These are phyloP conservation scores for Eupithecia insigniata DNA, from an alignment of 2,888 invertebrate species.

Conservation along the genomic window DNA sequence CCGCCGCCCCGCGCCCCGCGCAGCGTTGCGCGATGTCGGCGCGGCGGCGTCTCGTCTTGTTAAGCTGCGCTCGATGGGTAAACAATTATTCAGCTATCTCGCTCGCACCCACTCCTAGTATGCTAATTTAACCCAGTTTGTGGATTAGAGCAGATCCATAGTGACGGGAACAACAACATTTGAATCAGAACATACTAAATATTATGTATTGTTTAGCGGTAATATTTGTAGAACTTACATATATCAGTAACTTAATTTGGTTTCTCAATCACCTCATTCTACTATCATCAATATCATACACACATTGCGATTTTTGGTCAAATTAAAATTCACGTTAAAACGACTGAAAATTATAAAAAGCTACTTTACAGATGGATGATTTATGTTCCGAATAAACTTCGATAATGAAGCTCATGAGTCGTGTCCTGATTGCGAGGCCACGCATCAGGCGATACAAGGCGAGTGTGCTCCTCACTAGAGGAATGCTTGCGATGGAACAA, in stretches of 20 bases:
- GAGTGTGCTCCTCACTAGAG: conserved; percentile 5
- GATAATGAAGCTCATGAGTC: not conserved
- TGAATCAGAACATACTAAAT: not conserved
- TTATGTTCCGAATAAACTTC: not conserved
- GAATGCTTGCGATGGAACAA: conserved; percentile 9
- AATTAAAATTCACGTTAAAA: not conserved
- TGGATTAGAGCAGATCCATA: conserved; percentile 37
- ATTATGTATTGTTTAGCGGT: not conserved
- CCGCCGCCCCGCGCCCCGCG: not conserved
- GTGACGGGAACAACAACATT: conserved; percentile 11
- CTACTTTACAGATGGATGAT: not conserved
- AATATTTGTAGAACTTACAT: not conserved
- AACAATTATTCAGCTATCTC: conserved; percentile 40
- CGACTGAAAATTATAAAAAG: not conserved
- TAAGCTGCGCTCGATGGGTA: conserved; percentile 40
- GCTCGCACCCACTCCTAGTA: conserved; percentile 31
- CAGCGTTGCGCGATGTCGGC: no score
- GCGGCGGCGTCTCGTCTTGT: conserved; percentile 39
- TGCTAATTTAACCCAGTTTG: conserved; percentile 42
- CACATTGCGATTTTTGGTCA: not conserved
- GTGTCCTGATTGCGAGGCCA: not conserved
- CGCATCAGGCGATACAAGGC: not conserved
- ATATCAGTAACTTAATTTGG: not conserved
- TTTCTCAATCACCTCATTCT: no score
- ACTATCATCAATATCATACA: no score